These are phyloP conservation scores for Vimba vimba DNA, from an alignment of 2,113 vertebrate species.

Conservation along the genomic window DNA sequence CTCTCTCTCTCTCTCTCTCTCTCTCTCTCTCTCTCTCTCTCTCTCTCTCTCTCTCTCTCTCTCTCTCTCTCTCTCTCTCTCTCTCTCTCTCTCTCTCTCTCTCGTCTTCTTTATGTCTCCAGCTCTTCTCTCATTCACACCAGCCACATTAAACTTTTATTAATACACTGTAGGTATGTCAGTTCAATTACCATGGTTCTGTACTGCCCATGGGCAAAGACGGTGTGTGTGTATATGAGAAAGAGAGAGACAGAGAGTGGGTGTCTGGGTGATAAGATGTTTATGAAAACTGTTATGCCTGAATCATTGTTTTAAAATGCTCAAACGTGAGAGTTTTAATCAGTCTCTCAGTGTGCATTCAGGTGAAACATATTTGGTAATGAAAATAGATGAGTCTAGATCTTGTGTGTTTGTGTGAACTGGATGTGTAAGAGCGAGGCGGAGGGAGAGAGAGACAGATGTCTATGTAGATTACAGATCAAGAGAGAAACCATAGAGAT, in stretches of 20 bases:
- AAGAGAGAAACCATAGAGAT: slow-evolving; percentile 55
- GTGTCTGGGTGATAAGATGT: slow-evolving; percentile 50
- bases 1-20: slow-evolving; percentile 47
- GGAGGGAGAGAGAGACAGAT: neutral
- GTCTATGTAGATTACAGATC: slow-evolving; percentile 55
- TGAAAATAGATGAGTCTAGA: slow-evolving; percentile 22
- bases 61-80: slow-evolving; percentile 43
- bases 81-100: slow-evolving; percentile 49
- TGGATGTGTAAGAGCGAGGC: slow-evolving; percentile 25
- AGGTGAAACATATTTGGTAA: slow-evolving; percentile 35
- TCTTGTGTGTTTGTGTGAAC: slow-evolving; percentile 33
- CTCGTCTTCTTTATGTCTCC: slow-evolving; percentile 35
- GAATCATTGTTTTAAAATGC: slow-evolving; percentile 39
- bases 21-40: slow-evolving; percentile 46
- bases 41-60: slow-evolving; percentile 45
- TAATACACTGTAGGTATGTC: slow-evolving; percentile 62
- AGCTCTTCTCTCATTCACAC: slow-evolving; percentile 47
- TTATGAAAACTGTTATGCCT: slow-evolving; percentile 24
- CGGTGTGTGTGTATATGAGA: slow-evolving; percentile 33
- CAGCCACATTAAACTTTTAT: slow-evolving; percentile 57
- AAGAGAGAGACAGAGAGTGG: slow-evolving; percentile 12
- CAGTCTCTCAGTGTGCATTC: slow-evolving; percentile 29
- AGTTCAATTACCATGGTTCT: slow-evolving; percentile 59
- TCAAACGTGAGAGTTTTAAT: slow-evolving; percentile 36
- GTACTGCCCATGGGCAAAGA: slow-evolving; percentile 40